Percentiles rank a stretch among this genome's conserved stretches.
phyloP scores from a whole-genome alignment of 2,113 vertebrate genomes.

The Poeciliopsis turrubarensis region DNA sequence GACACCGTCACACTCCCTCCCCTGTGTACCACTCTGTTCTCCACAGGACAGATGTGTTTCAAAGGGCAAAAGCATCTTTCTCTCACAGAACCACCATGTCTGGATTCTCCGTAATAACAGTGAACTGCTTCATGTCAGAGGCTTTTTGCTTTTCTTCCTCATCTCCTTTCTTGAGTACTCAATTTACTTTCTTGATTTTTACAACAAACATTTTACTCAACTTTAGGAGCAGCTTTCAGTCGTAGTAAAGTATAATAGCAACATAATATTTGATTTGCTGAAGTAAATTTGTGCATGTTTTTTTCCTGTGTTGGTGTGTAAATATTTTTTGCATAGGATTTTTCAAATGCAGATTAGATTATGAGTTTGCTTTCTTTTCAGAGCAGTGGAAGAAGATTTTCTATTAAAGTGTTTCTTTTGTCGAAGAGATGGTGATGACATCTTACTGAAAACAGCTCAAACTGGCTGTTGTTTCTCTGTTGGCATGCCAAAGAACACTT shows the following conservation, averaged over 20 bases:
- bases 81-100: conserved; percentile 80
- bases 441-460: conserved; percentile 3
- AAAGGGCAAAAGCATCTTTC: conserved; percentile 82
- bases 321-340: neutral
- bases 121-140: conserved; percentile 89
- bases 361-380: too few relatives aligned
- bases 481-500: too few relatives aligned
- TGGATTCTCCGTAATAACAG: conserved; percentile 83
- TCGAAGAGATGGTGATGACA: conserved; percentile 62
- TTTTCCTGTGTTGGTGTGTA: too few relatives aligned
- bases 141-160: conserved; percentile 79
- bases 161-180: conserved; percentile 2
- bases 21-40: conserved; percentile 46
- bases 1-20: conserved; percentile 12
- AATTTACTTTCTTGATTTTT: conserved; percentile 45
- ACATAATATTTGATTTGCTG: too few relatives aligned
- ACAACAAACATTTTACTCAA: neutral
- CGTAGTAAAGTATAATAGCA: too few relatives aligned
- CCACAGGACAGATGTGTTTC: conserved; percentile 70
- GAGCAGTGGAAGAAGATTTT: too few relatives aligned
- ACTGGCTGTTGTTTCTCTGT: conserved; percentile 6
- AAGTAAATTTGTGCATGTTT: too few relatives aligned
- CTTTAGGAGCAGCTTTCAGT: too few relatives aligned
- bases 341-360: neutral
- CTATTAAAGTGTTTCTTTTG: conserved; percentile 10